Conservation (phyloP, 2,113 vertebrate genomes). For the Nyctibius bracteatus region DNA sequence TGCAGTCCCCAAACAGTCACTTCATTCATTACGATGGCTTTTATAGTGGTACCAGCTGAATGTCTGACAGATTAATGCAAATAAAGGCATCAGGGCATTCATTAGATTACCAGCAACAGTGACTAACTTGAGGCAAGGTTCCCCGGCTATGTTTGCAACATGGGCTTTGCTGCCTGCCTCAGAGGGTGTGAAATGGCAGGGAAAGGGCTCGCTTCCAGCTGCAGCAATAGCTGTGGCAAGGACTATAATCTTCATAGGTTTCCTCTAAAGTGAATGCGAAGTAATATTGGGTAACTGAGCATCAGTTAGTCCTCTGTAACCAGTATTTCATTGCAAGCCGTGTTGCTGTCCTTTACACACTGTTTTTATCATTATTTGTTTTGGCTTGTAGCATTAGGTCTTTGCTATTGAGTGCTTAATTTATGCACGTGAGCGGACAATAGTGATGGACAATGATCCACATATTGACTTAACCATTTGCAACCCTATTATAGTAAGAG, state of each 20-base stretch:
- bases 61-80: neutral
- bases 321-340: fast-evolving
- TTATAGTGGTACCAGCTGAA: neutral
- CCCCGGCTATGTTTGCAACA: neutral
- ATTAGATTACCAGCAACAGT: neutral
- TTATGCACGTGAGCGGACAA: fast-evolving
- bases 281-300: neutral
- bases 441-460: neutral
- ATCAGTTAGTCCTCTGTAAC: neutral
- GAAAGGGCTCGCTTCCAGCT: neutral
- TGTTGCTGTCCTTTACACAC: neutral
- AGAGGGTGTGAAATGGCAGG: neutral
- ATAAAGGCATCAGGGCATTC: neutral
- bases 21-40: neutral
- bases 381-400: fast-evolving
- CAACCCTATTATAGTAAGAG: neutral
- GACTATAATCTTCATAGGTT: neutral
- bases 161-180: neutral
- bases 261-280: neutral
- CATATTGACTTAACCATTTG: neutral
- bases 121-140: neutral
- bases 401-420: neutral
- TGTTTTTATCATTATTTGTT: neutral
- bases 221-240: neutral
- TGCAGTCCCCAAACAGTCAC: neutral